These are phyloP conservation scores for Tetragnatha montana DNA, from an alignment of 2,888 invertebrate genomes.

Conservation along the genomic window DNA sequence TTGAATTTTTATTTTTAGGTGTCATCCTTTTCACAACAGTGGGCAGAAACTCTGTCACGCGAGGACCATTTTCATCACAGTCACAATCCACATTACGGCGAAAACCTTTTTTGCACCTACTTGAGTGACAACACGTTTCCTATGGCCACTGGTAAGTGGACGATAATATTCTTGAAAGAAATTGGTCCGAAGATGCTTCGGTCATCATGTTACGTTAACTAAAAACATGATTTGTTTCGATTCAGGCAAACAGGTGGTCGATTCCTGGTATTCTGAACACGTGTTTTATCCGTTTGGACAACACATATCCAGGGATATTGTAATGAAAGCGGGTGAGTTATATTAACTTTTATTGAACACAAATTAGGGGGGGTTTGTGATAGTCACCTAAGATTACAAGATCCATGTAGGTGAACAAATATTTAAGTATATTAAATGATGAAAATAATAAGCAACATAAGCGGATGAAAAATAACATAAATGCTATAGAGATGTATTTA, in stretches of 20 bases:
- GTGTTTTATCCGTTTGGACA: constrained; percentile 75
- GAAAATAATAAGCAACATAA: too few species aligned
- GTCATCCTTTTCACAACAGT: constrained; percentile 82
- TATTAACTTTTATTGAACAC: not conserved
- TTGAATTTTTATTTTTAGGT: constrained; percentile 76
- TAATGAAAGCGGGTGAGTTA: constrained; percentile 51
- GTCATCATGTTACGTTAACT: too few species aligned
- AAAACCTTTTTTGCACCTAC: constrained; percentile 86
- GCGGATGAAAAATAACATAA: too few species aligned
- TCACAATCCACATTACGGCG: constrained; percentile 86
- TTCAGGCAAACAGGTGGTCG: constrained; percentile 80
- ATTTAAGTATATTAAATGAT: too few species aligned
- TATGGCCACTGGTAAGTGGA: constrained; percentile 73
- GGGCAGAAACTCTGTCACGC: constrained; percentile 83
- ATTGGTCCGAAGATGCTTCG: too few species aligned
- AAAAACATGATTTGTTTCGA: not conserved
- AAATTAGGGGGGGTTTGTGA: too few species aligned
- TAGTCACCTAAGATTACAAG: too few species aligned
- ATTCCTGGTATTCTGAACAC: constrained; percentile 86
- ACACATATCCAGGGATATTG: constrained; percentile 19
- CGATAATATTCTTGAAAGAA: too few species aligned
- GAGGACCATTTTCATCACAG: constrained; percentile 84
- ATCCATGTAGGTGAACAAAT: too few species aligned
- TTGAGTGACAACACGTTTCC: constrained; percentile 81
- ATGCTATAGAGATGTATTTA: too few species aligned